Conservation (phyloP, 2,113 vertebrate genomes). For the Mobula birostris region DNA sequence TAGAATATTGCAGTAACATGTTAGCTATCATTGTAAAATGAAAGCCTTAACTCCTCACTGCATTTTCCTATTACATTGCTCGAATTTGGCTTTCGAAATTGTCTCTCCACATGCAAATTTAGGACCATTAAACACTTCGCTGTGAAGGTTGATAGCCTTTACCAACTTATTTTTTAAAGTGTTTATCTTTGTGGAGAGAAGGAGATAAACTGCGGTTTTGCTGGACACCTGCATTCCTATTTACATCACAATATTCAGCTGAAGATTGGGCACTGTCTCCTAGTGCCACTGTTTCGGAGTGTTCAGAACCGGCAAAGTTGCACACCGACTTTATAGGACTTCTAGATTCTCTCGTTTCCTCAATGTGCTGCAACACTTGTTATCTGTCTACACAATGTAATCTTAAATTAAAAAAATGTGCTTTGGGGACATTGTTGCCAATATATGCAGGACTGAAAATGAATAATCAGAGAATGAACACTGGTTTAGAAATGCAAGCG, state of each 20-base stretch:
- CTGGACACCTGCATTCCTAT: not conserved
- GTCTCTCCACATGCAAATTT: not conserved
- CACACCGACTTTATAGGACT: no score
- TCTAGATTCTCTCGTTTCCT: no score
- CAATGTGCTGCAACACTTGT: no score
- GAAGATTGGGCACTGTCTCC: not conserved
- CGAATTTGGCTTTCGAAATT: not conserved
- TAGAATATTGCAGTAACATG: not conserved
- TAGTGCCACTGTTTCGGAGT: not conserved
- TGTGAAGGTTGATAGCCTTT: slow-evolving; percentile 19
- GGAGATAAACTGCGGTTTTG: not conserved
- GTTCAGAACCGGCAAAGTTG: not conserved
- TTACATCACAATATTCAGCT: no score
- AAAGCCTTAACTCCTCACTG: slow-evolving; percentile 12
- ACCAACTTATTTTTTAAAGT: not conserved
- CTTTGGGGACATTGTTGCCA: no score
- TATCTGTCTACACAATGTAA: not conserved
- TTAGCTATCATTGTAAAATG: slow-evolving; percentile 16
- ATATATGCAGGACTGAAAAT: not conserved
- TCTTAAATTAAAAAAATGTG: not conserved
- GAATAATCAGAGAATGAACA: not conserved
- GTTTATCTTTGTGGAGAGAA: not conserved
- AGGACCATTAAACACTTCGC: not conserved
- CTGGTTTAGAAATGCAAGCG: no score
- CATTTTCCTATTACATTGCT: slow-evolving; percentile 31